These are phyloP conservation scores for Phylloscopus trochiloides DNA, from an alignment of 2,113 vertebrate species.

Conservation along the genomic window DNA sequence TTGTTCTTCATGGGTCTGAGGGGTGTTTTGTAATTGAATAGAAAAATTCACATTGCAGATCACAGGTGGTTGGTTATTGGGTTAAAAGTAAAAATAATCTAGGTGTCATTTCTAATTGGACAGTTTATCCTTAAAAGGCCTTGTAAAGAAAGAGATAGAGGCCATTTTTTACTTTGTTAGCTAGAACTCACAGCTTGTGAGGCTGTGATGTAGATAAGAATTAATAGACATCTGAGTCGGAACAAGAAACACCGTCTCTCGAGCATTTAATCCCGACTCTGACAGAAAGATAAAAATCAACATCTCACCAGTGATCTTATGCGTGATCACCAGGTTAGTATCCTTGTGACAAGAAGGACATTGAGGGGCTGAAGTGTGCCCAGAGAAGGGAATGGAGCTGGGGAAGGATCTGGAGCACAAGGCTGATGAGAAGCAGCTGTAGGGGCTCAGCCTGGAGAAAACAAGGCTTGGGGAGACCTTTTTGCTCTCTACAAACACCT, in stretches of 20 bases:
- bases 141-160: not conserved
- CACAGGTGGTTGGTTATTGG: not conserved
- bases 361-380: not conserved
- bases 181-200: not conserved
- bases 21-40: not conserved
- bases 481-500: not conserved
- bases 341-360: not conserved
- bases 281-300: not conserved
- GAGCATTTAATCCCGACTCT: not conserved
- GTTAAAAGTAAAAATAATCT: not conserved
- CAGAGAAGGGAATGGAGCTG: not conserved
- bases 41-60: not conserved
- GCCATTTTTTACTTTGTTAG: not conserved
- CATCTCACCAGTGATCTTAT: rapidly evolving
- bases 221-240: not conserved
- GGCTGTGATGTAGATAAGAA: not conserved
- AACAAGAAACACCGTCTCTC: not conserved
- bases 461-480: not conserved
- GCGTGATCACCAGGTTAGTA: too few relatives aligned
- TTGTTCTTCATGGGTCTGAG: not conserved
- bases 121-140: not conserved
- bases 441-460: not conserved
- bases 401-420: not conserved
- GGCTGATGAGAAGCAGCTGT: rapidly evolving
- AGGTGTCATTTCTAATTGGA: not conserved